Conservation (phyloP, 1,140 invertebrate species). For the Tetraneura akinire region DNA sequence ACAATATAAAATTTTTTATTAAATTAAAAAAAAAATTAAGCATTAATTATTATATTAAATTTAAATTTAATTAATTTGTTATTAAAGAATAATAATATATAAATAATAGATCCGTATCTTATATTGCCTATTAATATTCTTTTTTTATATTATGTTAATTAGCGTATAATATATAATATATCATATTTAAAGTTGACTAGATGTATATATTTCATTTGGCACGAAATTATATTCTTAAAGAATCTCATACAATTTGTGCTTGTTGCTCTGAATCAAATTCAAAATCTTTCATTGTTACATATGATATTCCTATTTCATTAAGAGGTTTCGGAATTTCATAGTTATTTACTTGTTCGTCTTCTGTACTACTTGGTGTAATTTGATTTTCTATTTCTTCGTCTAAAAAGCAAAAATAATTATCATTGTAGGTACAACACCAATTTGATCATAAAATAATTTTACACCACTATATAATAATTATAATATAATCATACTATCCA, state of each 20-base stretch:
- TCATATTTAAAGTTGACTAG: conserved; percentile 10
- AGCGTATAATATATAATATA: too few species aligned
- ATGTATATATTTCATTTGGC: conserved; percentile 10
- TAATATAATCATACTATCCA: conserved; percentile 6
- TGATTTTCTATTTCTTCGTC: conserved; percentile 10
- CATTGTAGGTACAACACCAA: neutral
- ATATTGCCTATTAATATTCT: too few species aligned
- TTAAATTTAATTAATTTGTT: neutral
- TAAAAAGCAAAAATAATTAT: neutral
- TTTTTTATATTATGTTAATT: neutral
- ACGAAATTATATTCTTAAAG: neutral
- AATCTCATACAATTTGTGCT: conserved; percentile 4
- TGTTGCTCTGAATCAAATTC: conserved; percentile 25
- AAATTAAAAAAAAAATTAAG: too few species aligned
- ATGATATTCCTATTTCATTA: conserved; percentile 25
- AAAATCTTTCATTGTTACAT: conserved; percentile 47
- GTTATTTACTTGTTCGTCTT: conserved; percentile 8
- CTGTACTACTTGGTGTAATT: neutral
- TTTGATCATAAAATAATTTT: neutral
- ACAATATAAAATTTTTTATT: neutral
- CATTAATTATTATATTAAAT: neutral
- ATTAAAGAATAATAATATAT: neutral
- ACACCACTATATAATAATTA: neutral
- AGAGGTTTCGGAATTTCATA: conserved; percentile 31
- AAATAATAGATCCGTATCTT: neutral